phyloP scores from a whole-genome alignment of 1,140 invertebrate species.

The Fopius arisanus region DNA sequence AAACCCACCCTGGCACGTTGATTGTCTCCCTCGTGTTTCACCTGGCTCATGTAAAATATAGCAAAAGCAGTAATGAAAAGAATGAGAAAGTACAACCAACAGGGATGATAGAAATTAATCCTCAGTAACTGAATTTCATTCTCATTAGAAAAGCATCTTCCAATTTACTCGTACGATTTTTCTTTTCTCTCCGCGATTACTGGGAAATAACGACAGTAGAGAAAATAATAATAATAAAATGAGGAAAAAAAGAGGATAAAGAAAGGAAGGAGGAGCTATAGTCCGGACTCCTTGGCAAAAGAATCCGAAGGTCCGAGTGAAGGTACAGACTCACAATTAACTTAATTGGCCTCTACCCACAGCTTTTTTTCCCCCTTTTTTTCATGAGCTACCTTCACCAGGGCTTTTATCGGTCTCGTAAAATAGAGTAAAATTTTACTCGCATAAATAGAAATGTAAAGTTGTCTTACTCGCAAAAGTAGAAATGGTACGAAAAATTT shows the following conservation, averaged over 20 bases:
- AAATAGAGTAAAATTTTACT: not conserved
- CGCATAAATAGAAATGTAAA: not conserved
- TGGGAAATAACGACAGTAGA: not conserved
- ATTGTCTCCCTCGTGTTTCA: not conserved
- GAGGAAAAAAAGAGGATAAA: not conserved
- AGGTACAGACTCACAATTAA: slow-evolving; percentile 24
- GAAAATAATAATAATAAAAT: slow-evolving; percentile 2
- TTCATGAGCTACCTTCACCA: not conserved
- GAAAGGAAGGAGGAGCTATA: not conserved
- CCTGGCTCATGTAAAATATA: not conserved
- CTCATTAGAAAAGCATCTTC: not conserved
- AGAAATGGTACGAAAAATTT: too few relatives aligned
- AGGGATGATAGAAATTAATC: not conserved
- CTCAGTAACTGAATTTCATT: not conserved
- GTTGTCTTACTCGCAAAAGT: too few relatives aligned
- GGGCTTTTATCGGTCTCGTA: not conserved
- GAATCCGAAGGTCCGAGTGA: not conserved
- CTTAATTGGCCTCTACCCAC: slow-evolving; percentile 14
- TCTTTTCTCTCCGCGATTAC: not conserved
- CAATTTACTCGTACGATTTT: not conserved
- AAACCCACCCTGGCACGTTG: not conserved
- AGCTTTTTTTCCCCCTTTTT: slow-evolving; percentile 1
- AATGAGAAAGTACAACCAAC: not conserved
- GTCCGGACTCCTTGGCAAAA: not conserved
- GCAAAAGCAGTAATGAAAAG: not conserved